Base-by-base conservation (phyloP, 2,888 invertebrate genomes). In the Cerastoderma edule region DNA sequence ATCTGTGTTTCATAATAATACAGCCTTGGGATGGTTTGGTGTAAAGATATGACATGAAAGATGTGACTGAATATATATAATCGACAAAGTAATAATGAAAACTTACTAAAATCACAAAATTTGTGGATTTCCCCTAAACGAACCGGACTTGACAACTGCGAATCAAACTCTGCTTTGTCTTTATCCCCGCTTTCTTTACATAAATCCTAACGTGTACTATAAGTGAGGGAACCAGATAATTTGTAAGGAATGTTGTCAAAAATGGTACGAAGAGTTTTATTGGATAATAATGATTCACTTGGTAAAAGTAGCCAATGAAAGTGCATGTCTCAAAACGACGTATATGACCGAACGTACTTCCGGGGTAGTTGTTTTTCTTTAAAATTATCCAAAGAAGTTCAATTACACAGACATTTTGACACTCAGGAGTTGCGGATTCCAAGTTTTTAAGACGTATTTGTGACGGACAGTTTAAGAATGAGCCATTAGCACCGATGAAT, bases 311-410 rank as follows among this genome's bases (percentile, higher is more conserved):
- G n/a, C 60, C 60, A 60, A 60, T 60, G 35, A 60, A 19, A 32
- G 8, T 53, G 2, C 2, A 22, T 6, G 33, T 60, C 35, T 35
- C 60, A 35, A 35, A 60, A 5, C 1, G 13, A 13, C 33, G 3
- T n/a, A n/a, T 8, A 50, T 19, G 44, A 76, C 76, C 70, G 76
- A 57, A 82, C 75, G 76, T 77, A 80, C 79, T 83, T 83, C 83
- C 83, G 83, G 83, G 76, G 72, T 72, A 60, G 35, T 32, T 60
- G 28, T 28, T 60, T 60, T 60, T 60, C 30, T 24, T 57, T 27
- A 39, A 39, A 39, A 33, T 60, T 35, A 60, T 39, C 35, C 3
- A 3, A 35, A 39, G 10, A 39, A 22, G 32, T 6, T 19, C 4
- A 30, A 33, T 16, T 57, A 27, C 13, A 4, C 28, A 44, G 68